These are phyloP conservation scores for Holacanthella duospinosa DNA, from an alignment of 2,888 invertebrate genomes.

Conservation along the genomic window DNA sequence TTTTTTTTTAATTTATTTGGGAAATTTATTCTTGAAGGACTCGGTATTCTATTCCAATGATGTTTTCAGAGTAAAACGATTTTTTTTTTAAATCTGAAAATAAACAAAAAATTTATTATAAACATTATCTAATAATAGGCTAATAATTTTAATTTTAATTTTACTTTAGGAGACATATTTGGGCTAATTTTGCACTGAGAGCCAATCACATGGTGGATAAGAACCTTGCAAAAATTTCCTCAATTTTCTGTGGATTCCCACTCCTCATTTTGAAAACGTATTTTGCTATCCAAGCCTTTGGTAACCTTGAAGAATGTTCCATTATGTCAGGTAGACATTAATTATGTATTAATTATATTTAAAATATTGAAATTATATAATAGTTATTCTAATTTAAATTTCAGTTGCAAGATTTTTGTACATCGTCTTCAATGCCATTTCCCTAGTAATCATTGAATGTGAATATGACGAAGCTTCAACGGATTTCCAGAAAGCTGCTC, in stretches of 20 bases:
- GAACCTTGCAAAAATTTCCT: not conserved
- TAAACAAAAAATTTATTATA: too few species aligned
- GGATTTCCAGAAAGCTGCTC: not conserved
- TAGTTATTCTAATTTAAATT: not conserved
- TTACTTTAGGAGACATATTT: not conserved
- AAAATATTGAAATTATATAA: not conserved
- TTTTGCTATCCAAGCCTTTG: not conserved
- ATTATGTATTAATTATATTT: not conserved
- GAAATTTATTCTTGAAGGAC: too few species aligned
- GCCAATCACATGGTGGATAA: not conserved
- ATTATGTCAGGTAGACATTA: not conserved
- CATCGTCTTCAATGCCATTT: not conserved
- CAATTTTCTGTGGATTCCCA: not conserved
- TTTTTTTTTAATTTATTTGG: too few species aligned
- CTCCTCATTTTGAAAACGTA: not conserved
- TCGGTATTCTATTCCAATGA: too few species aligned
- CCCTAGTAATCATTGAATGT: not conserved
- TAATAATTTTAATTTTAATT: too few species aligned
- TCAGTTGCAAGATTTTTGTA: not conserved
- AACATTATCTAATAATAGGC: too few species aligned
- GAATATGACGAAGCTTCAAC: not conserved
- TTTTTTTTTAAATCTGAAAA: too few species aligned
- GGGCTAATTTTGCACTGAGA: not conserved
- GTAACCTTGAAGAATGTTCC: not conserved
- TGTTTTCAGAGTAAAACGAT: too few species aligned